Percentiles rank a stretch among this genome's conserved stretches.
These are phyloP conservation scores for Glyphotaelius pellucidus DNA, from an alignment of 2,888 invertebrate species.

Conservation along the genomic window DNA sequence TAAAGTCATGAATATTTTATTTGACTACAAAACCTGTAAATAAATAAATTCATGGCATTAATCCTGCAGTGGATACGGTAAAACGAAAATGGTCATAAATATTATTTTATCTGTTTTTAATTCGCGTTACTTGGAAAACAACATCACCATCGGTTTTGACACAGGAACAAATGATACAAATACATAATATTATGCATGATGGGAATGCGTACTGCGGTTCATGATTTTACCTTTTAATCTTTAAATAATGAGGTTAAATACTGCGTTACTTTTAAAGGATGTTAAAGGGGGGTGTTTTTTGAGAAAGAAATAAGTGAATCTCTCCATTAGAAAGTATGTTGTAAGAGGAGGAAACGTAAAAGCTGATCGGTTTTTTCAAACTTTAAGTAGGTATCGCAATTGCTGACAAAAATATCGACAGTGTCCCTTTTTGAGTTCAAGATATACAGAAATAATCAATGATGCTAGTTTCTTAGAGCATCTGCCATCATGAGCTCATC, in stretches of 20 bases:
- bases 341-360: not conserved
- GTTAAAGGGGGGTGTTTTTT: not conserved
- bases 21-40: conserved; percentile 71
- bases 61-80: conserved; percentile 56
- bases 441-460: not conserved
- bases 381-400: too few relatives aligned
- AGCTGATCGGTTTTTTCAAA: not conserved
- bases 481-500: not conserved
- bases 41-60: conserved; percentile 63
- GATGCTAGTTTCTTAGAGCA: not conserved
- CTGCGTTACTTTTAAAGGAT: not conserved
- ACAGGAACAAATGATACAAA: conserved; percentile 44
- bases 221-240: too few relatives aligned
- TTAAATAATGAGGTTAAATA: too few relatives aligned
- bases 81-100: conserved; percentile 61
- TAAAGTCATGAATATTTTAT: conserved; percentile 45
- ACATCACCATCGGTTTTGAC: conserved; percentile 56
- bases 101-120: conserved; percentile 63
- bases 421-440: not conserved
- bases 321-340: not conserved
- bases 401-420: not conserved
- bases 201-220: too few relatives aligned
- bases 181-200: too few relatives aligned
- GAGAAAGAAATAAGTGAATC: not conserved
- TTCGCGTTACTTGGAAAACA: conserved; percentile 61